phyloP scores from a whole-genome alignment of 2,888 invertebrate genomes.

The Eulithis prunata region DNA sequence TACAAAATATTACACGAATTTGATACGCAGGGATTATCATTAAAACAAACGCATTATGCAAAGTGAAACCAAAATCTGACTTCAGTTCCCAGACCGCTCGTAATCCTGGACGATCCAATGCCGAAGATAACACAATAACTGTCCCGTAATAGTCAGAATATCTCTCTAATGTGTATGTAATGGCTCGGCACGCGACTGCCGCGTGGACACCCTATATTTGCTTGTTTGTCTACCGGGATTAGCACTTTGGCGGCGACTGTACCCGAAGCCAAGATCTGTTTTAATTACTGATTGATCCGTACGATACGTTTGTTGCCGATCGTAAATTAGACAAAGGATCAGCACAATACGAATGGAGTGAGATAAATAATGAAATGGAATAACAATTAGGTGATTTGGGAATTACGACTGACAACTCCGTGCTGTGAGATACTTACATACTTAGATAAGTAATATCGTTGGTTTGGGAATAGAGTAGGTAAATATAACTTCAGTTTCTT shows the following conservation, averaged over 20 bases:
- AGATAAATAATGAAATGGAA: slow-evolving; percentile 44
- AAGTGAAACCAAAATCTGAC: slow-evolving; percentile 32
- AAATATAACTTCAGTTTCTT: no score
- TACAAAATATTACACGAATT: neutral
- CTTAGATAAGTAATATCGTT: neutral
- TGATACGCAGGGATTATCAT: neutral
- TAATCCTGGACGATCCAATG: slow-evolving; percentile 67
- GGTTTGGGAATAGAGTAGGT: neutral
- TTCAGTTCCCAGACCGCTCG: slow-evolving; percentile 61
- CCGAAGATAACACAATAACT: slow-evolving; percentile 77
- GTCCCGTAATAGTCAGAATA: slow-evolving; percentile 73
- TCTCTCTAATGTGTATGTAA: slow-evolving; percentile 76
- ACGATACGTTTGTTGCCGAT: slow-evolving; percentile 60
- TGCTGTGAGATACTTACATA: neutral
- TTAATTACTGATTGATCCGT: slow-evolving; percentile 78
- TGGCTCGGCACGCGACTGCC: slow-evolving; percentile 66
- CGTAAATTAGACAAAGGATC: slow-evolving; percentile 74
- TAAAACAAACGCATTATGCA: slow-evolving; percentile 15
- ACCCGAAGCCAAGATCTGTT: slow-evolving; percentile 46
- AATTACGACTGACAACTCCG: neutral
- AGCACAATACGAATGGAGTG: slow-evolving; percentile 39
- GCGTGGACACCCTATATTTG: slow-evolving; percentile 55
- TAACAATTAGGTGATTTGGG: slow-evolving; percentile 40
- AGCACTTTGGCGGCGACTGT: slow-evolving; percentile 72
- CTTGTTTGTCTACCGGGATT: slow-evolving; percentile 76